Conservation (phyloP, 2,888 invertebrate species). For the Xylocampa areola region DNA sequence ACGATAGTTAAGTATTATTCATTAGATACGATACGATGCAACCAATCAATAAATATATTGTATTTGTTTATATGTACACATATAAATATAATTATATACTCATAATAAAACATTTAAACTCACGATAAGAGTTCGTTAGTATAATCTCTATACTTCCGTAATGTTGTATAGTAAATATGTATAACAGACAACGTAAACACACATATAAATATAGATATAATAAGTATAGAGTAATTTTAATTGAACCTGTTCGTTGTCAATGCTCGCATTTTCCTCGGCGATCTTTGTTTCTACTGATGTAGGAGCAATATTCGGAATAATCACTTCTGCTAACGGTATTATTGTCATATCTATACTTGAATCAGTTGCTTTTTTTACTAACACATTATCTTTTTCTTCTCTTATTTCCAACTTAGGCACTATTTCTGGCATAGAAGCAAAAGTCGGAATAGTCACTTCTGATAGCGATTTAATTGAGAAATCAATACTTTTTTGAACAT, state of each 20-base stretch:
- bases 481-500: conserved; percentile 45
- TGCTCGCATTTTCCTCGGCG: conserved; percentile 68
- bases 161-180: conserved; percentile 79
- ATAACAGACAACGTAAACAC: conserved; percentile 80
- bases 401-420: conserved; percentile 38
- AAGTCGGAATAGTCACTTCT: conserved; percentile 42
- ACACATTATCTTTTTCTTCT: conserved; percentile 38
- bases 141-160: conserved; percentile 71
- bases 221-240: conserved; percentile 84
- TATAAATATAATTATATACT: conserved; percentile 36
- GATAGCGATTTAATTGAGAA: conserved; percentile 49
- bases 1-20: conserved; percentile 1
- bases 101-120: conserved; percentile 62
- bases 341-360: conserved; percentile 49
- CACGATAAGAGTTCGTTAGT: conserved; percentile 66
- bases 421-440: conserved; percentile 45
- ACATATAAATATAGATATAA: conserved; percentile 81
- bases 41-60: conserved; percentile 31
- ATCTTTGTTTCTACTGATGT: conserved; percentile 54
- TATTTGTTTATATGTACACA: conserved; percentile 45
- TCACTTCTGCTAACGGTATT: conserved; percentile 51
- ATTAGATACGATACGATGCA: conserved; percentile 30
- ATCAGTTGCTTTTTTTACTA: conserved; percentile 36
- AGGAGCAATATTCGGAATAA: conserved; percentile 26
- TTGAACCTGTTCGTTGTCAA: conserved; percentile 81